Percentiles rank a stretch among this genome's conserved stretches.
Evolutionary conservation across 2,797 vertebrate species (phyloP).

Genomic region (Ceryle rudis): DNA sequence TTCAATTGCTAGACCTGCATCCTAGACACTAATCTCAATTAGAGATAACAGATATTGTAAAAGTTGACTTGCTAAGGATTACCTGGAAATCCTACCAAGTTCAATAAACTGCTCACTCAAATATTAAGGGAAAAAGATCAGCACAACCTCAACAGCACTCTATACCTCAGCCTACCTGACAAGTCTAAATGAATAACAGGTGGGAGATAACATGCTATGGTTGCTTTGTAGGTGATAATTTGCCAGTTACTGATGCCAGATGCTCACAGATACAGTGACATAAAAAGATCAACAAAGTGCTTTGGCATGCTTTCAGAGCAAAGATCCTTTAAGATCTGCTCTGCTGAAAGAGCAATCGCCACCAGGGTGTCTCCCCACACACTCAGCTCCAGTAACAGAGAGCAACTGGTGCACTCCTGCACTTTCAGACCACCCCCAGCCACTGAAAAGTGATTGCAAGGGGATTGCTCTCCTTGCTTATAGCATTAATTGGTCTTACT

Average conservation of each 20-base stretch:
- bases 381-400: neutral
- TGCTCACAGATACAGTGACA: neutral
- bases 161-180: neutral
- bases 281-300: neutral
- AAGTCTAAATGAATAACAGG: neutral
- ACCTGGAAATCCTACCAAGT: neutral
- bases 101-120: neutral
- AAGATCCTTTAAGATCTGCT: neutral
- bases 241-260: neutral
- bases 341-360: neutral
- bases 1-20: neutral
- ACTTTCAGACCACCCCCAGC: neutral
- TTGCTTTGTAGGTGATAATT: neutral
- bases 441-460: fast-evolving
- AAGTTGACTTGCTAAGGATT: neutral
- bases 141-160: neutral
- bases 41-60: fast-evolving
- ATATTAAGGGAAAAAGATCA: neutral
- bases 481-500: neutral
- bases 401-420: neutral
- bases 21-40: neutral
- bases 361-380: fast-evolving
- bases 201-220: fast-evolving
- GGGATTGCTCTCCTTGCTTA: neutral
- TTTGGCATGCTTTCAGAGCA: neutral